Evolutionary conservation across 2,113 vertebrate genomes (phyloP).

Genomic region (Accipiter virgatus): DNA sequence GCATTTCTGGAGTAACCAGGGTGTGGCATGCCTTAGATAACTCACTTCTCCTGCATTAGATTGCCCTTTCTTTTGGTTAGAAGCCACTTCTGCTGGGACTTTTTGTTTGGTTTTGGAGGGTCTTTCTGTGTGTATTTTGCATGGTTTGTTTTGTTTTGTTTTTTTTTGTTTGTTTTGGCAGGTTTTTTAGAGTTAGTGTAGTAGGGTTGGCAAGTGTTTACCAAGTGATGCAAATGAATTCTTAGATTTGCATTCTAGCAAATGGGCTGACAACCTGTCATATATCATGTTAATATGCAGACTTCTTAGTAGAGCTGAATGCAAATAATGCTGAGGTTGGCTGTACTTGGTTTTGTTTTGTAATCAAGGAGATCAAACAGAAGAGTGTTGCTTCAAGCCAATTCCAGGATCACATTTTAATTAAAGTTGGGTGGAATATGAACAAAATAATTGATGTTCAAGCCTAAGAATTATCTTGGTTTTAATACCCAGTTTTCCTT

Average conservation of each 20-base stretch:
- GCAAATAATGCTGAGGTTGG: background rate
- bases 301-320: background rate
- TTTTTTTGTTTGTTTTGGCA: background rate
- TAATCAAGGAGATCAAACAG: background rate
- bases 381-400: background rate
- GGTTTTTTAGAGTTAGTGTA: background rate
- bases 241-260: background rate
- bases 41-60: background rate
- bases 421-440: background rate
- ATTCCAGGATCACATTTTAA: background rate
- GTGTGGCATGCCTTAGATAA: background rate
- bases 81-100: background rate
- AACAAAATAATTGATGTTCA: background rate
- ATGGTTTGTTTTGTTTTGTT: background rate
- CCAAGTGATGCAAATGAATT: background rate
- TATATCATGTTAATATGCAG: background rate
- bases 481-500: background rate
- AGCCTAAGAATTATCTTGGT: background rate
- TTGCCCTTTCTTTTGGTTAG: background rate
- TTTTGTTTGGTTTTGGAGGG: background rate
- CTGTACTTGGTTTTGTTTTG: background rate
- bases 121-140: background rate
- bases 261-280: background rate
- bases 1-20: background rate
- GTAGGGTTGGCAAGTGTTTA: background rate